Percentiles rank a stretch among this genome's conserved stretches.
Evolutionary conservation across 2,797 vertebrate genomes (phyloP).

Genomic region (Sebastes goodei): DNA sequence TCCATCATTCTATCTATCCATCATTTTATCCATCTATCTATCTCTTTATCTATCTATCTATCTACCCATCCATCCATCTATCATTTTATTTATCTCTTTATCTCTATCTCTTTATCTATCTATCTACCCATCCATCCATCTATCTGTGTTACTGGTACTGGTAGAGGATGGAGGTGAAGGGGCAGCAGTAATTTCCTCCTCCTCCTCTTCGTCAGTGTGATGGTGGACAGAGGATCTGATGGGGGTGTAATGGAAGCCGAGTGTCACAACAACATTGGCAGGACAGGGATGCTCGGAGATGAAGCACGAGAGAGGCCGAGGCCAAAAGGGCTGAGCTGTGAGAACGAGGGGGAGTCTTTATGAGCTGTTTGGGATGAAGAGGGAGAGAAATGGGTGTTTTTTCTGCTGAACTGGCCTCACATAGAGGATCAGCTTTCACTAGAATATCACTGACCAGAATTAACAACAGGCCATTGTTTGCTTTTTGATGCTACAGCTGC

Average conservation of each 20-base stretch:
- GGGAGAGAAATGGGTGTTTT: slow-evolving; percentile 16
- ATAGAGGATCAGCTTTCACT: neutral
- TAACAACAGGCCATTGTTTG: slow-evolving; percentile 16
- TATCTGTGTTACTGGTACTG: slow-evolving; percentile 5
- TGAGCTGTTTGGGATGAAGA: slow-evolving; percentile 22
- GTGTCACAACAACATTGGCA: slow-evolving; percentile 61
- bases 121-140: neutral
- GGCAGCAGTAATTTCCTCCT: slow-evolving; percentile 51
- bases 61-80: neutral
- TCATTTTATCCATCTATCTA: neutral
- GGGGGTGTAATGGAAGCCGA: slow-evolving; percentile 60
- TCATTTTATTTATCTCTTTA: neutral
- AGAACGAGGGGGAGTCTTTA: slow-evolving; percentile 8
- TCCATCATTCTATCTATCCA: neutral
- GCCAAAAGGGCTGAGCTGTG: slow-evolving; percentile 25
- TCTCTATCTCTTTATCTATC: neutral
- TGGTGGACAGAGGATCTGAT: slow-evolving; percentile 50
- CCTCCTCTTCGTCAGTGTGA: slow-evolving; percentile 22
- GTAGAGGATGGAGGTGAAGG: slow-evolving; percentile 24
- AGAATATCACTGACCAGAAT: neutral
- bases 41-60: neutral
- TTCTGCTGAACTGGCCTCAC: neutral
- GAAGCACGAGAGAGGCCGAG: neutral
- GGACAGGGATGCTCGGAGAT: slow-evolving; percentile 18
- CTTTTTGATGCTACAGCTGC: neutral